Percentiles rank a stretch among this genome's conserved stretches.
Evolutionary conservation across 1,140 invertebrate genomes (phyloP).

Genomic region (Acyrthosiphon pisum): DNA sequence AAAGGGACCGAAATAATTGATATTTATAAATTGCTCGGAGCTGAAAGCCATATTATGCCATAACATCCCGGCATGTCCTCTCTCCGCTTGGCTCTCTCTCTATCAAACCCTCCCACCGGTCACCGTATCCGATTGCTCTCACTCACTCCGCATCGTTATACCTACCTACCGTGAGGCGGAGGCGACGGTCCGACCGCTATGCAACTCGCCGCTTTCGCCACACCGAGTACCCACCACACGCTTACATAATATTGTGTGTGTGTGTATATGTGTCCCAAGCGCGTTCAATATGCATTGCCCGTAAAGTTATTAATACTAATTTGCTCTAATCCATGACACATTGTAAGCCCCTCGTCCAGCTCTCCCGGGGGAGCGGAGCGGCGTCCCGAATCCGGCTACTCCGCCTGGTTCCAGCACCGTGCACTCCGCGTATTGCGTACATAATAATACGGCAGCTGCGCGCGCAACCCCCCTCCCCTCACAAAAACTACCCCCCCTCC

Average conservation of each 20-base stretch:
- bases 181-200: neutral
- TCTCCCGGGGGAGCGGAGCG: neutral
- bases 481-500: neutral
- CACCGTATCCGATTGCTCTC: neutral
- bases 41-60: neutral
- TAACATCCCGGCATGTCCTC: neutral
- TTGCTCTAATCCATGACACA: constrained; percentile 53
- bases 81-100: neutral
- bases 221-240: neutral
- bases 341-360: constrained; percentile 41
- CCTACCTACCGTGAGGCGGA: neutral
- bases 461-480: neutral
- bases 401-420: neutral
- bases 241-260: neutral
- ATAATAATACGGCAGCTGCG: neutral
- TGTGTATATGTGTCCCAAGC: neutral
- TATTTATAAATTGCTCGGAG: constrained; percentile 43
- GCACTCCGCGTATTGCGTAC: neutral
- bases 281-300: constrained; percentile 38
- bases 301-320: constrained; percentile 56
- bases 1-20: constrained; percentile 29
- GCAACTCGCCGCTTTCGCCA: neutral
- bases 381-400: neutral
- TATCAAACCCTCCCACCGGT: neutral
- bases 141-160: neutral